A percentile compares a stretch with the other conserved stretches of the same genome.
Conservation (phyloP, 1,140 invertebrate species). For the Laupala kohalensis region DNA sequence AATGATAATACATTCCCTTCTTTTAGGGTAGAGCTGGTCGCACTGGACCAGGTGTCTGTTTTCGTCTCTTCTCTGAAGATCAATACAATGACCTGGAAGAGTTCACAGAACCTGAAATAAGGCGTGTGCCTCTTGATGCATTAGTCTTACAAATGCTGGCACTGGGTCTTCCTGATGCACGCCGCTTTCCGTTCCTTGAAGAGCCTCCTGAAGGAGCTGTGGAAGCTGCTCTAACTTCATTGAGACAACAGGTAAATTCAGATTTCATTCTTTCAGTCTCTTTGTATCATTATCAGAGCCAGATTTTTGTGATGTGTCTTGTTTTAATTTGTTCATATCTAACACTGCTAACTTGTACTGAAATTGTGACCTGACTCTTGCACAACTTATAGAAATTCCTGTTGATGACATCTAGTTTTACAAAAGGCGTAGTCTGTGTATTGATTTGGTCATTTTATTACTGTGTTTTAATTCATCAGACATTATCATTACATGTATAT, state of each 20-base stretch:
- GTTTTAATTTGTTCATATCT: no score
- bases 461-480: no score
- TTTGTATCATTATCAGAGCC: neutral
- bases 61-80: conserved; percentile 77
- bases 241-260: conserved; percentile 71
- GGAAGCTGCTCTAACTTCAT: conserved; percentile 70
- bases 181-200: conserved; percentile 93
- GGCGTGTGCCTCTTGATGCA: conserved; percentile 83
- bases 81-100: conserved; percentile 65
- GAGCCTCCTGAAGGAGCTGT: conserved; percentile 66
- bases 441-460: no score
- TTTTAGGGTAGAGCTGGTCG: conserved; percentile 28
- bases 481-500: no score
- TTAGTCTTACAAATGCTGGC: conserved; percentile 89
- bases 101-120: conserved; percentile 80
- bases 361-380: no score
- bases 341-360: no score
- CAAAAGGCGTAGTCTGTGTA: no score
- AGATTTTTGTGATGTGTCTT: neutral
- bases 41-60: conserved; percentile 51
- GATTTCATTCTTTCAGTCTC: conserved; percentile 1
- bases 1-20: neutral
- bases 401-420: no score
- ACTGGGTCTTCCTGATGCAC: conserved; percentile 80
- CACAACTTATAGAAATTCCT: no score